Conservation (phyloP, 2,113 vertebrate genomes). For the Notarius lentiginosus region DNA sequence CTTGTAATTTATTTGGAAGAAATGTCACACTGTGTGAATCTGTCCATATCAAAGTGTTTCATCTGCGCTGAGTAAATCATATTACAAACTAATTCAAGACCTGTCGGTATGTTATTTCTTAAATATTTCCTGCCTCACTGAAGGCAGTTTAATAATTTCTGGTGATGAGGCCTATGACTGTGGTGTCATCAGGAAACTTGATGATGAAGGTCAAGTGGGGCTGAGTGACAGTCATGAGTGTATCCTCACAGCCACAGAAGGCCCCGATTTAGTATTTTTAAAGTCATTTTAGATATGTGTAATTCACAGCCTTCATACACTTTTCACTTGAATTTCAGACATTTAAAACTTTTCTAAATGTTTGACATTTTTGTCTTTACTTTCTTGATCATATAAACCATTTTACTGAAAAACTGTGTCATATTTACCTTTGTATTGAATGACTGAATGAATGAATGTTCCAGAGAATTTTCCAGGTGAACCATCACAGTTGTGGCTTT, state of each 20-base stretch:
- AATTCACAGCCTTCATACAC: no score
- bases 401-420: no score
- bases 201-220: background rate
- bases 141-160: background rate
- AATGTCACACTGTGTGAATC: background rate
- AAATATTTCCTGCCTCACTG: background rate
- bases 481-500: no score
- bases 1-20: background rate
- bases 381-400: no score
- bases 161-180: background rate
- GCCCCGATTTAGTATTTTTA: no score
- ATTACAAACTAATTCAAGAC: background rate
- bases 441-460: no score
- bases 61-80: background rate
- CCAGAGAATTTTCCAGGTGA: no score
- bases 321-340: no score
- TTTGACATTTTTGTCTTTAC: no score
- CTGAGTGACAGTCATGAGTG: background rate
- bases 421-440: no score
- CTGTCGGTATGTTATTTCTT: background rate
- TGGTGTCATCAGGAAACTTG: background rate
- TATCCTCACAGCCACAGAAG: background rate
- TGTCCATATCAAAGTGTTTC: background rate
- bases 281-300: no score
- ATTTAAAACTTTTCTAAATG: no score